Percentiles rank a stretch among this genome's conserved stretches.
Evolutionary conservation across 2,797 vertebrate genomes (phyloP).

Genomic region (Heliangelus exortis): DNA sequence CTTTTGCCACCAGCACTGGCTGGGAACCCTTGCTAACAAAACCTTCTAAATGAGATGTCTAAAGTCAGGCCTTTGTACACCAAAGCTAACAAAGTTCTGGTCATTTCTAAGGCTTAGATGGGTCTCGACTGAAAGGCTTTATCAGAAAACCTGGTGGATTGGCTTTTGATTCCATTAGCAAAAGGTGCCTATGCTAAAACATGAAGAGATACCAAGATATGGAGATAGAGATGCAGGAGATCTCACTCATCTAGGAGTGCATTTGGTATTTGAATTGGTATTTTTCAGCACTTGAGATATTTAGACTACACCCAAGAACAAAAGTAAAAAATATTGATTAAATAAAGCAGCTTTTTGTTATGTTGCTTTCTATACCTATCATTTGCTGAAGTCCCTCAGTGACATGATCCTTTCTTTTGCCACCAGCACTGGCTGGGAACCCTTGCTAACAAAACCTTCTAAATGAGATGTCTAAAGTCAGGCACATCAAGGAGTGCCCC

Average conservation of each 20-base stretch:
- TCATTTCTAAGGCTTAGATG: too few species aligned
- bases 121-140: too few species aligned
- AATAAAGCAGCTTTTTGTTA: neutral
- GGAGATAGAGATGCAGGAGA: fast-evolving
- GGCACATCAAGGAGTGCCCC: neutral
- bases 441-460: neutral
- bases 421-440: neutral
- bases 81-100: too few species aligned
- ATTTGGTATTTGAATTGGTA: neutral
- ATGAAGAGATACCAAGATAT: neutral
- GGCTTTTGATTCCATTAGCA: too few species aligned
- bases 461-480: neutral
- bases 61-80: too few species aligned
- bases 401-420: neutral
- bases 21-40: neutral
- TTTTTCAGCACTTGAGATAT: neutral
- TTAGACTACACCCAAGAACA: neutral
- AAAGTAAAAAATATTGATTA: neutral
- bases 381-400: neutral
- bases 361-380: neutral
- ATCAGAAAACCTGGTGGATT: too few species aligned
- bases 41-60: neutral
- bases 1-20: neutral
- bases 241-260: neutral
- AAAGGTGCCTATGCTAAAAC: too few species aligned